Conservation (phyloP, 53 echinoderm and acorn worm genomes). For the Stichopus horrens region DNA sequence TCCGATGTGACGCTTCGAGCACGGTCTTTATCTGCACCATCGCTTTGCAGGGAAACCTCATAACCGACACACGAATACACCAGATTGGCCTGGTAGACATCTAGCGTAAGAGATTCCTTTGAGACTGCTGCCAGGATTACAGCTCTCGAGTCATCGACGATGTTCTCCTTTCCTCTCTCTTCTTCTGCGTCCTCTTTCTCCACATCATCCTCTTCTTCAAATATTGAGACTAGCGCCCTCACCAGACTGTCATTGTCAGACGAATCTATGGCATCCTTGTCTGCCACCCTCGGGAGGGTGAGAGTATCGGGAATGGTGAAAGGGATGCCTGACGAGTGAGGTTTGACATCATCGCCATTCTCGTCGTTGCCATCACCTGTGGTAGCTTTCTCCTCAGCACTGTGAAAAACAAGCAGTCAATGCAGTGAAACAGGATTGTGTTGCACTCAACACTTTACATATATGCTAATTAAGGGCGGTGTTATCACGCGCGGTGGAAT, state of each 20-base stretch:
- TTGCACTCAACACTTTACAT: too few relatives aligned
- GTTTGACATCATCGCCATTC: neutral
- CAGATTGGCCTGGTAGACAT: constrained; percentile 15
- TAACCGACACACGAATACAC: constrained; percentile 18
- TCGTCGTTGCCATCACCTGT: neutral
- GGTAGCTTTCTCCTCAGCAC: too few relatives aligned
- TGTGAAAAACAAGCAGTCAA: too few relatives aligned
- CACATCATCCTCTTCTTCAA: neutral
- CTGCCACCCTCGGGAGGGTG: neutral
- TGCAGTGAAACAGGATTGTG: too few relatives aligned
- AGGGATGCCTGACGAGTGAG: neutral
- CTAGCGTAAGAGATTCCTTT: neutral
- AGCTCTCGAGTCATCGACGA: neutral
- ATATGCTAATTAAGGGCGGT: too few relatives aligned
- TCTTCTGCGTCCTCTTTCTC: neutral
- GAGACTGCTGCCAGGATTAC: neutral
- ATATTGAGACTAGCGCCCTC: neutral
- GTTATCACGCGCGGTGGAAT: too few relatives aligned
- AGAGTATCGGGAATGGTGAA: neutral
- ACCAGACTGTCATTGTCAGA: neutral
- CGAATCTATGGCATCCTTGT: neutral
- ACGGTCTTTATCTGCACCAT: neutral
- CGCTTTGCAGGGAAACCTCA: neutral
- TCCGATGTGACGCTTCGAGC: neutral
- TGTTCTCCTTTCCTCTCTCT: neutral